A percentile compares a stretch with the other conserved stretches of the same genome.
phyloP scores from a whole-genome alignment of 2,888 invertebrate genomes.

The Geophilus truncorum region DNA sequence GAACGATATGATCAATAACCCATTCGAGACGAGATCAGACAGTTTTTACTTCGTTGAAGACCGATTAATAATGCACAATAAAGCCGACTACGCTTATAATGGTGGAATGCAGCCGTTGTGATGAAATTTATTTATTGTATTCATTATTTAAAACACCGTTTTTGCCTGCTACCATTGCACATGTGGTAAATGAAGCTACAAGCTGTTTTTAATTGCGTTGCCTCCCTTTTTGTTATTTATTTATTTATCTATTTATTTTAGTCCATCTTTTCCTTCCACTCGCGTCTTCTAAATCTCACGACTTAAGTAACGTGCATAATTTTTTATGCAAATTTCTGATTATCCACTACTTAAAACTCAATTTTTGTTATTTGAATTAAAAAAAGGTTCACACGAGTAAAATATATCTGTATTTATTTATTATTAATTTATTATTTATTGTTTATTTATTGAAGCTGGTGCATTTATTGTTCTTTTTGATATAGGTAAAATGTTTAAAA shows the following conservation, averaged over 20 bases:
- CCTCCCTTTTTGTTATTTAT: too few species aligned
- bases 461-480: background rate
- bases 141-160: background rate
- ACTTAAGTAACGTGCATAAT: background rate
- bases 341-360: background rate
- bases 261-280: background rate
- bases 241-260: background rate
- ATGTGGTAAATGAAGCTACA: background rate
- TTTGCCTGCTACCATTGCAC: background rate
- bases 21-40: constrained; percentile 96
- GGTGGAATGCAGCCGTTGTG: constrained; percentile 51
- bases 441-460: background rate
- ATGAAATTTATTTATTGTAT: background rate
- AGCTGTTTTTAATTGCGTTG: background rate
- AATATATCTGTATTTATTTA: background rate
- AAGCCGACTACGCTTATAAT: constrained; percentile 97
- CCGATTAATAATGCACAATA: constrained; percentile 96
- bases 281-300: background rate
- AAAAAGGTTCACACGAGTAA: too few species aligned
- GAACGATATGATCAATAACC: constrained; percentile 91
- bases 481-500: background rate
- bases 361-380: too few species aligned
- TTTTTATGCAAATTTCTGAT: background rate
- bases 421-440: background rate
- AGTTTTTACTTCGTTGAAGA: constrained; percentile 99